Percentiles rank a stretch among this genome's conserved stretches.
Conservation (phyloP, 2,113 vertebrate genomes). For the Condylura cristata region DNA sequence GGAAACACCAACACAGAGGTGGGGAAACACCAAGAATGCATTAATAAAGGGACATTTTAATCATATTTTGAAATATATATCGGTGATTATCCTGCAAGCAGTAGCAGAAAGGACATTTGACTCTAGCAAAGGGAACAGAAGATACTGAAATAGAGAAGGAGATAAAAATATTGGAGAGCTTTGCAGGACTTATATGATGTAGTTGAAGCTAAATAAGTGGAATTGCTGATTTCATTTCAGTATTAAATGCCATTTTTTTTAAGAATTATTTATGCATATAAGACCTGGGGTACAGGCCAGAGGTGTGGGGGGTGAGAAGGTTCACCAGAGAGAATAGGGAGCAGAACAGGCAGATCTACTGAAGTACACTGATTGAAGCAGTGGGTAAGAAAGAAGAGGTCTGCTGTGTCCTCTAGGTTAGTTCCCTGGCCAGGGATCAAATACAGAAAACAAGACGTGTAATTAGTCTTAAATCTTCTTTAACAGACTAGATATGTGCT, state of each 20-base stretch:
- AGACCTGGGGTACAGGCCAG: too few relatives aligned
- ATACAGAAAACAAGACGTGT: neutral
- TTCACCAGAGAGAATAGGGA: too few relatives aligned
- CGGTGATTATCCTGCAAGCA: neutral
- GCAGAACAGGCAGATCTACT: too few relatives aligned
- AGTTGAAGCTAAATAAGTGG: constrained; percentile 13
- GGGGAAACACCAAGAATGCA: neutral
- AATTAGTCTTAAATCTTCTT: neutral
- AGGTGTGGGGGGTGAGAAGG: too few relatives aligned
- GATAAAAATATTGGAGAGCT: neutral
- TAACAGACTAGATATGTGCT: neutral
- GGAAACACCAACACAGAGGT: constrained; percentile 2
- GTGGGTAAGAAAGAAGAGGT: too few relatives aligned
- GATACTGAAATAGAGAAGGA: neutral
- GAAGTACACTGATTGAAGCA: too few relatives aligned
- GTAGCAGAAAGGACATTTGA: neutral
- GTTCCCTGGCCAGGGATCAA: too few relatives aligned
- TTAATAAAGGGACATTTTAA: constrained; percentile 31
- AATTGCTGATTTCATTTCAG: neutral
- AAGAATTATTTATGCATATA: too few relatives aligned
- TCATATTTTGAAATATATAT: constrained; percentile 43
- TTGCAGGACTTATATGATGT: neutral
- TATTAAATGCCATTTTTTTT: too few relatives aligned
- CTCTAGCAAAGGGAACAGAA: neutral
- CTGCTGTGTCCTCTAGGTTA: too few relatives aligned